These are phyloP conservation scores for Eurosta solidaginis DNA, from an alignment of 1,140 invertebrate species.

Conservation along the genomic window DNA sequence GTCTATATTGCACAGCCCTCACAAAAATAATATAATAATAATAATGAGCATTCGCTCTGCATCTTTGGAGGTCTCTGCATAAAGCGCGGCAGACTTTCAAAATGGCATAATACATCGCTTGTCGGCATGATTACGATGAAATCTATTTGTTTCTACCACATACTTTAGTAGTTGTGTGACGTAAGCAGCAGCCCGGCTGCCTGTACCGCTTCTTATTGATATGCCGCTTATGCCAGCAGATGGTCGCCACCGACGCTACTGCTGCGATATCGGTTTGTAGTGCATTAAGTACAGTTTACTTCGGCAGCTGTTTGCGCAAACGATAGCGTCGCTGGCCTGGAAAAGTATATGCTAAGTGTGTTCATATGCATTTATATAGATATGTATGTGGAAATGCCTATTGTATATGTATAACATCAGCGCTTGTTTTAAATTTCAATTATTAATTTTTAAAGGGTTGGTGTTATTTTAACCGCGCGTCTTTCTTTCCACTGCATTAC, in stretches of 20 bases:
- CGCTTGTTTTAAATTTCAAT: background rate
- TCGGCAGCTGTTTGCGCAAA: background rate
- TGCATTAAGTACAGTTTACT: slow-evolving; percentile 16
- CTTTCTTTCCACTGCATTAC: too few species aligned
- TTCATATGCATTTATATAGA: too few species aligned
- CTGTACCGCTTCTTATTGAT: background rate
- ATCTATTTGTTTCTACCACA: background rate
- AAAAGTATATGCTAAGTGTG: too few species aligned
- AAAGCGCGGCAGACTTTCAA: background rate
- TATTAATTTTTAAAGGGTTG: background rate
- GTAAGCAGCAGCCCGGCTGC: background rate
- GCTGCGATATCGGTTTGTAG: background rate
- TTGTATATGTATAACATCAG: background rate
- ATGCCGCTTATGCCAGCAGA: background rate
- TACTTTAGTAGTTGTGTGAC: background rate
- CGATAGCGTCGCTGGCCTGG: background rate
- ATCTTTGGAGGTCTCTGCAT: background rate
- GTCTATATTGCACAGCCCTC: too few species aligned
- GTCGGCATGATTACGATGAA: background rate
- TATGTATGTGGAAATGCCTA: too few species aligned
- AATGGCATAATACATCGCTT: background rate
- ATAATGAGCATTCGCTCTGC: background rate
- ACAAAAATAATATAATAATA: background rate
- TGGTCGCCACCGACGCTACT: background rate
- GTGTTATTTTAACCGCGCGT: background rate